Evolutionary conservation across 2,888 invertebrate species (phyloP).

Genomic region (Pseudococcus jackbeardsleyi): DNA sequence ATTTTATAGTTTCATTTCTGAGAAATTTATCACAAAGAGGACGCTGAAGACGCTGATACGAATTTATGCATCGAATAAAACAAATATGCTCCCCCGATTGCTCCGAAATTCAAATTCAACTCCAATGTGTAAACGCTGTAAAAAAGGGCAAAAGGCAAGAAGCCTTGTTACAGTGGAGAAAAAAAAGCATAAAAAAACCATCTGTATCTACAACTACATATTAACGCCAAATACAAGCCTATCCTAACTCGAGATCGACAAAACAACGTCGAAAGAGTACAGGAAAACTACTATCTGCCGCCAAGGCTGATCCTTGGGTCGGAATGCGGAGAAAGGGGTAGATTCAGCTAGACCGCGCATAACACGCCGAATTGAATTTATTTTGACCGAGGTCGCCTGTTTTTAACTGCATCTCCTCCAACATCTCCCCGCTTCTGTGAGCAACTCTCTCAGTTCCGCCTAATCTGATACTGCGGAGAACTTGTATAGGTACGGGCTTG

Average conservation of each 20-base stretch:
- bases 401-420: constrained; percentile 34
- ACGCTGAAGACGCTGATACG: no score
- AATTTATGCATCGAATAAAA: no score
- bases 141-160: no score
- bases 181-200: constrained; percentile 31
- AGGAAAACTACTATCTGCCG: constrained; percentile 41
- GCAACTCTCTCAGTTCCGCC: constrained; percentile 42
- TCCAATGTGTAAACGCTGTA: no score
- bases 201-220: constrained; percentile 26
- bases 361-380: constrained; percentile 64
- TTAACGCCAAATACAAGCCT: constrained; percentile 43
- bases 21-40: no score
- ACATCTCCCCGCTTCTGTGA: background rate
- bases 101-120: no score
- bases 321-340: constrained; percentile 40
- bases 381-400: constrained; percentile 64
- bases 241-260: background rate
- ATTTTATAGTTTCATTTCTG: no score
- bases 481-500: constrained; percentile 52
- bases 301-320: constrained; percentile 36
- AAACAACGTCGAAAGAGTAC: constrained; percentile 13
- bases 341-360: constrained; percentile 61
- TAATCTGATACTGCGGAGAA: constrained; percentile 58
- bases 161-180: background rate
- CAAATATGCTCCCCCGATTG: no score